Evolutionary conservation across 2,888 invertebrate genomes (phyloP).

Genomic region (Exocentrus adspersus): DNA sequence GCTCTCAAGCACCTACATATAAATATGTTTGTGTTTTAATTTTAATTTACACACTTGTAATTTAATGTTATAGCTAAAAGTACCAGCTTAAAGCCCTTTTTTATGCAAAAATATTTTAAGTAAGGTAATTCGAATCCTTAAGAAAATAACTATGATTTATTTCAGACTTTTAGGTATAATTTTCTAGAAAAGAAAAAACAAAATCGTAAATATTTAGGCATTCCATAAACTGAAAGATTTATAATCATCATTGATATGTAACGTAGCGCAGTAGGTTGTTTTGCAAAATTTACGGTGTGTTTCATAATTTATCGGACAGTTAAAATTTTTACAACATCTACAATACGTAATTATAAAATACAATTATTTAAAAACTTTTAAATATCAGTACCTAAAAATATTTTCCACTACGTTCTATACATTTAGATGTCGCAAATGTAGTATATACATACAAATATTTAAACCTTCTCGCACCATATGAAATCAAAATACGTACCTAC

Average conservation of each 20-base stretch:
- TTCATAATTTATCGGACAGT: background rate
- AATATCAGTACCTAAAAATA: constrained; percentile 1
- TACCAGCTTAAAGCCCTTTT: too few relatives aligned
- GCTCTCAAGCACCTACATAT: constrained; percentile 4
- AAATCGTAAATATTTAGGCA: background rate
- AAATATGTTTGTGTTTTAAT: background rate
- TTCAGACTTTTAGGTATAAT: background rate
- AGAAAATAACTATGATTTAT: background rate
- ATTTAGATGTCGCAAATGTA: constrained; percentile 25
- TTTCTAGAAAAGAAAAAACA: background rate
- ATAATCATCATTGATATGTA: background rate
- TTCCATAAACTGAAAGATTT: background rate
- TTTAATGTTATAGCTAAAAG: too few relatives aligned
- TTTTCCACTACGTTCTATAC: constrained; percentile 11
- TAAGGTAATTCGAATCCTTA: too few relatives aligned
- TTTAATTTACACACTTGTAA: too few relatives aligned
- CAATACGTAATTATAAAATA: background rate
- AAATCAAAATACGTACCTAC: constrained; percentile 9
- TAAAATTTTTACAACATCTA: constrained; percentile 5
- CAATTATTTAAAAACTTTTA: background rate
- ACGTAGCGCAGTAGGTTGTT: background rate
- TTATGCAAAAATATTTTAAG: too few relatives aligned
- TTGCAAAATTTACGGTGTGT: background rate
- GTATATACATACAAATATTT: background rate
- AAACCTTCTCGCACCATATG: background rate